phyloP scores from a whole-genome alignment of 2,113 vertebrate genomes.

The Leiothrix lutea region DNA sequence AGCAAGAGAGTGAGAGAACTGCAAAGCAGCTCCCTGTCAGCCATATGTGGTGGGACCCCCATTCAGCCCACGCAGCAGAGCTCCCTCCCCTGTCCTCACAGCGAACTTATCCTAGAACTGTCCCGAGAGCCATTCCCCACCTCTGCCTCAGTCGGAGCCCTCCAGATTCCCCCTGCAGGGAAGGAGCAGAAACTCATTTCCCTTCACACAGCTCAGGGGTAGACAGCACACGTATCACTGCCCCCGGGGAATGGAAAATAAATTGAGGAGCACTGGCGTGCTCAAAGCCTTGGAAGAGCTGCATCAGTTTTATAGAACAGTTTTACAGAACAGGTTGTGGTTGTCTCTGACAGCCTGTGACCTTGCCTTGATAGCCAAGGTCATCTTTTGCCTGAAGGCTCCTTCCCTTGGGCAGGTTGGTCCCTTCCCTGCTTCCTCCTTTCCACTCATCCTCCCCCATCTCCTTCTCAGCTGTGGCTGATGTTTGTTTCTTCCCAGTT shows the following conservation, averaged over 20 bases:
- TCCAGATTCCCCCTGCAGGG: neutral
- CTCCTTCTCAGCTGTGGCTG: neutral
- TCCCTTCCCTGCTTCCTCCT: neutral
- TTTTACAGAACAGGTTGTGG: neutral
- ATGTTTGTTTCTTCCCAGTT: neutral
- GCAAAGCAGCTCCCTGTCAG: neutral
- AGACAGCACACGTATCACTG: neutral
- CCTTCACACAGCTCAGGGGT: neutral
- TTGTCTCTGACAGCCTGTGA: neutral
- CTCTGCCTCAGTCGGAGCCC: neutral
- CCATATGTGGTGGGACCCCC: neutral
- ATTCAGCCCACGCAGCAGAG: neutral
- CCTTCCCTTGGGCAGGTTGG: neutral
- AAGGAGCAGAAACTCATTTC: neutral
- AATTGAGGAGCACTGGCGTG: neutral
- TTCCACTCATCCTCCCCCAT: fast-evolving
- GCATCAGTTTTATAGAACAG: neutral
- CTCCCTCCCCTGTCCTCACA: neutral
- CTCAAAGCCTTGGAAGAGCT: neutral
- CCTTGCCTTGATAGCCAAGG: neutral
- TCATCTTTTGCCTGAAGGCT: neutral
- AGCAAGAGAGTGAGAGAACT: neutral
- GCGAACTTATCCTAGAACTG: neutral
- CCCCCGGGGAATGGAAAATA: neutral
- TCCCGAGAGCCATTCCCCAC: neutral